phyloP scores from a whole-genome alignment of 2,888 invertebrate genomes.

The Blastobasis lacticolella region DNA sequence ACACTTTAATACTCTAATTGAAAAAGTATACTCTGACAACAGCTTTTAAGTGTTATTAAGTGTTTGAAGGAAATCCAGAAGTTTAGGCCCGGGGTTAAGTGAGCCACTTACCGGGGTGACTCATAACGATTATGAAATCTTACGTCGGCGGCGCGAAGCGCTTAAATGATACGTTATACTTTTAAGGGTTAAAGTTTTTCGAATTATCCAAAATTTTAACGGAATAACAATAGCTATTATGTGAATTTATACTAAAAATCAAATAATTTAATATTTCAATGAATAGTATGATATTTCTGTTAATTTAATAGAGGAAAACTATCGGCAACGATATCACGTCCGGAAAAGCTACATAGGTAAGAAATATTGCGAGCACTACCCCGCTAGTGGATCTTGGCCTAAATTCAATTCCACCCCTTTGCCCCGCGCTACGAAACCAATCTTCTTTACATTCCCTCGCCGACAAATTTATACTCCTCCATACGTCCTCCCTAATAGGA shows the following conservation, averaged over 20 bases:
- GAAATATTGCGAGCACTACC: conserved; percentile 59
- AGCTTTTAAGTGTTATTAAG: conserved; percentile 63
- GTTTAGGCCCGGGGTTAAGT: conserved; percentile 3
- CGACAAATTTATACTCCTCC: conserved; percentile 70
- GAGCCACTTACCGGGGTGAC: background rate
- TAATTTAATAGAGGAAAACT: conserved; percentile 23
- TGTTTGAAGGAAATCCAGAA: conserved; percentile 14
- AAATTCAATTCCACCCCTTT: conserved; percentile 69
- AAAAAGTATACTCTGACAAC: conserved; percentile 67
- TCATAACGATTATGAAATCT: background rate
- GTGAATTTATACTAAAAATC: no score
- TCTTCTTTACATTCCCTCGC: conserved; percentile 70
- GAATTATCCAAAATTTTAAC: no score
- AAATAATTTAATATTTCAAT: no score
- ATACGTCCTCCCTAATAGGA: conserved; percentile 56
- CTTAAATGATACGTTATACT: no score
- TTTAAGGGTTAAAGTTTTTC: no score
- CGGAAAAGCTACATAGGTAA: conserved; percentile 45
- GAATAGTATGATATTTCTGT: no score
- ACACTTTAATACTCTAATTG: conserved; percentile 74
- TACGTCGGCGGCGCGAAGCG: no score
- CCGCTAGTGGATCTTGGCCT: conserved; percentile 58
- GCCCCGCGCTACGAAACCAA: conserved; percentile 63
- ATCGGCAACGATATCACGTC: conserved; percentile 52
- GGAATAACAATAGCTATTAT: no score